Percentiles rank a stretch among this genome's conserved stretches.
Conservation (phyloP, 2,888 invertebrate genomes). For the Stenoptilia bipunctidactyla region DNA sequence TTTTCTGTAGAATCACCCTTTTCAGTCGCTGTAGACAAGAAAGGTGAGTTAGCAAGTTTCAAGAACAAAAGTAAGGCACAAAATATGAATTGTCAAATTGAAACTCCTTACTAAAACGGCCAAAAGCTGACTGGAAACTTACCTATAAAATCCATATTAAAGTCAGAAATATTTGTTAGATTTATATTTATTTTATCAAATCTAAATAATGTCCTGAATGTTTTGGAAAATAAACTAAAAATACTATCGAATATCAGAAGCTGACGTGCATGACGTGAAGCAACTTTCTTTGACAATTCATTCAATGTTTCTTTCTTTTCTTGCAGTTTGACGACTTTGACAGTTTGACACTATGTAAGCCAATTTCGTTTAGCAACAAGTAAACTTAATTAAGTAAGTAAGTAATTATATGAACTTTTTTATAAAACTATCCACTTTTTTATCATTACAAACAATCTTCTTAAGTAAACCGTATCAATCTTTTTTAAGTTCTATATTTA, state of each 20-base stretch:
- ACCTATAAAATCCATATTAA: slow-evolving; percentile 59
- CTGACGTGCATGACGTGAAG: slow-evolving; percentile 63
- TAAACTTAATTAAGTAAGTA: too few relatives aligned
- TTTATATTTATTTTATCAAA: background rate
- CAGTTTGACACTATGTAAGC: too few relatives aligned
- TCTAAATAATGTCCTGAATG: slow-evolving; percentile 28
- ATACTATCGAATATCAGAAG: slow-evolving; percentile 32
- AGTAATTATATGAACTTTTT: too few relatives aligned
- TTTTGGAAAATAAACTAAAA: slow-evolving; percentile 63
- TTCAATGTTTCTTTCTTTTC: background rate
- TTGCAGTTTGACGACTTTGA: too few relatives aligned
- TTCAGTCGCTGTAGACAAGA: slow-evolving; percentile 53
- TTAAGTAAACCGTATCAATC: too few relatives aligned
- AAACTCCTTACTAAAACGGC: too few relatives aligned
- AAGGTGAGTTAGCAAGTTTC: slow-evolving; percentile 62
- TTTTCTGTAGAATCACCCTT: slow-evolving; percentile 72
- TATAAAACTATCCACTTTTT: too few relatives aligned
- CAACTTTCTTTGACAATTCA: slow-evolving; percentile 33
- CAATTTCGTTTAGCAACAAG: too few relatives aligned
- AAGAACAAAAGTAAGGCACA: slow-evolving; percentile 56
- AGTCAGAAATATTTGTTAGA: slow-evolving; percentile 10
- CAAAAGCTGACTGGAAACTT: slow-evolving; percentile 19
- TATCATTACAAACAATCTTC: too few relatives aligned
- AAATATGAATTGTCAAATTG: slow-evolving; percentile 16
- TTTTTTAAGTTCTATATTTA: too few relatives aligned